Percentiles rank a stretch among this genome's conserved stretches.
Conservation (phyloP, 2,113 vertebrate species). For the Anser cygnoides region DNA sequence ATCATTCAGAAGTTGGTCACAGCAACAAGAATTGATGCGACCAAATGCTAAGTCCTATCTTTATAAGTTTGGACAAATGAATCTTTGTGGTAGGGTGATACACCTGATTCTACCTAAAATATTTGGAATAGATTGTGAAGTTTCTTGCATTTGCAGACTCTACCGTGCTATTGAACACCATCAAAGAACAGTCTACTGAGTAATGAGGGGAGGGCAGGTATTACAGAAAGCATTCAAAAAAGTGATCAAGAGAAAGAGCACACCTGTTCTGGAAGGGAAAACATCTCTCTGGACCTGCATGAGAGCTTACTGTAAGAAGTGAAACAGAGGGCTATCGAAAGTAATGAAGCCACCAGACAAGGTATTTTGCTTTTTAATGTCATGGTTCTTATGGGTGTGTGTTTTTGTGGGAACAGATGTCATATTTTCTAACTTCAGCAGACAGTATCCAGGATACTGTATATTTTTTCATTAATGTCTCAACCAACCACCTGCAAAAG, state of each 20-base stretch:
- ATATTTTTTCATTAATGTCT: not conserved
- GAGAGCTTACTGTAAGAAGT: conserved; percentile 11
- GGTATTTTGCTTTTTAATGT: conserved; percentile 61
- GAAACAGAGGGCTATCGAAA: conserved; percentile 12
- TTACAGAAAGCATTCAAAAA: conserved; percentile 42
- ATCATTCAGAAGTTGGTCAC: not conserved
- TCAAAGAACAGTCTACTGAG: conserved; percentile 28
- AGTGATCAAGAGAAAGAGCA: conserved; percentile 29
- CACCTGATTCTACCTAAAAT: conserved; percentile 17
- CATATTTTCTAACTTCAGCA: not conserved
- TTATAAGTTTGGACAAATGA: not conserved
- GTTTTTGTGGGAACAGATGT: not conserved
- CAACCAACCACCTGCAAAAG: not conserved
- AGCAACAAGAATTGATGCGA: not conserved
- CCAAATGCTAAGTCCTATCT: not conserved
- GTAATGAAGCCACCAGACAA: conserved; percentile 34
- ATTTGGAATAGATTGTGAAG: conserved; percentile 58
- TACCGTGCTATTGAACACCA: conserved; percentile 53
- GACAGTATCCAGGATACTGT: not conserved
- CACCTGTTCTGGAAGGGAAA: conserved; percentile 6
- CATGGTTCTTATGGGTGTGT: not conserved
- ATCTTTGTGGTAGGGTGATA: conserved; percentile 31
- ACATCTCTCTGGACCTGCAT: conserved; percentile 11
- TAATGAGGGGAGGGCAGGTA: conserved; percentile 56
- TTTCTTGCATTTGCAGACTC: conserved; percentile 65